These are phyloP conservation scores for Listronotus bonariensis DNA, from an alignment of 1,140 invertebrate genomes.

Conservation along the genomic window DNA sequence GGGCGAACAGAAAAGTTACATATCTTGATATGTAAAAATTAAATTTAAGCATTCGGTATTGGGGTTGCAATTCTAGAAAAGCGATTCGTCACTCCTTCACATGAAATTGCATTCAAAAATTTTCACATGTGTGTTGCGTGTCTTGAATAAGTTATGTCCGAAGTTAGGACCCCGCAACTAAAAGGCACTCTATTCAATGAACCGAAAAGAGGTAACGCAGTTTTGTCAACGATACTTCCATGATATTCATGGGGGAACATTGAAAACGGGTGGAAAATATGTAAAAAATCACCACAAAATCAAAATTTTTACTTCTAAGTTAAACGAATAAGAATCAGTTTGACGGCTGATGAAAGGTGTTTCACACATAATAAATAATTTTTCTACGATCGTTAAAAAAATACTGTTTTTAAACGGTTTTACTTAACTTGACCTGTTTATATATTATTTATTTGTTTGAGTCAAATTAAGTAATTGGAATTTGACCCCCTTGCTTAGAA, in stretches of 20 bases:
- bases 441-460: too few species aligned
- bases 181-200: conserved; percentile 46
- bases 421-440: too few species aligned
- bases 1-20: too few species aligned
- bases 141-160: conserved; percentile 31
- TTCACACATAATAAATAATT: too few species aligned
- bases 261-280: background rate
- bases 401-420: too few species aligned
- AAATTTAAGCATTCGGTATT: background rate
- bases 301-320: too few species aligned
- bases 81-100: conserved; percentile 25
- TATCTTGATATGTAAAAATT: background rate
- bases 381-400: too few species aligned
- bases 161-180: conserved; percentile 32
- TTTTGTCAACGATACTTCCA: conserved; percentile 37
- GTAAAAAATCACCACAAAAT: background rate
- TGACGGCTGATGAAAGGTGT: too few species aligned
- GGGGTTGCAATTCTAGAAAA: background rate
- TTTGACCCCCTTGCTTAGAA: too few species aligned
- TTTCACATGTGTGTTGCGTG: conserved; percentile 42
- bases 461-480: too few species aligned
- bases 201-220: conserved; percentile 40
- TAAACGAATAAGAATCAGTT: too few species aligned
- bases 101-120: conserved; percentile 45
- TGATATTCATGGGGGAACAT: background rate